Evolutionary conservation across 2,888 invertebrate genomes (phyloP), one percentile per base, ranked within the genome.

Genomic region (Anoplius nigerrimus): DNA sequence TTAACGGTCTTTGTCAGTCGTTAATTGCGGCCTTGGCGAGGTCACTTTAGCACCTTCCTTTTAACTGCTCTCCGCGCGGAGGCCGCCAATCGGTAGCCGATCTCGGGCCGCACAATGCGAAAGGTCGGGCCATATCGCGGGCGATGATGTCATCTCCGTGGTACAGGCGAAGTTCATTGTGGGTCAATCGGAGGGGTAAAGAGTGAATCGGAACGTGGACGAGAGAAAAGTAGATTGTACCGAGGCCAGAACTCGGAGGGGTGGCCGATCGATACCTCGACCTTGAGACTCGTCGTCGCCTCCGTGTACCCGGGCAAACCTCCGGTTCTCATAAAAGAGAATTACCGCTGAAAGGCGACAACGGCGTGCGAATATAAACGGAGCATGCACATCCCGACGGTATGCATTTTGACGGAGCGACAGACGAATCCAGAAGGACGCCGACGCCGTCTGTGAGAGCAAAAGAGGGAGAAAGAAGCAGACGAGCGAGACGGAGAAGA

Each of bases 241-340:
- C 55, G 53, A 67, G 64, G 22, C 15, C n/a, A 63, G 63, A 62
- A 48, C 45, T 16, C 56, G 58, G 58, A 51, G 63, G 68, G 75
- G 60, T 74, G 74, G 27, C 64, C 67, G 75, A 80, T 79, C 78
- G 78, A 79, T 79, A 73, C 61, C 53, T n/a, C 71, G 80, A 80
- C 78, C 78, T 79, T 79, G 78, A 79, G 78, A 80, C 78, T 71
- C 71, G 64, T 62, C 67, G 78, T 69, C 78, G 78, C 80, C 78
- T 78, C 72, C 51, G 64, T 70, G 65, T 69, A 67, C 55, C 62
- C 80, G 66, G 67, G 63, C 64, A 71, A 34, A 74, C 74, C 78
- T 71, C 70, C 63, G 72, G 43, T 78, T 75, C 75, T 78, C 78
- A 53, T 78, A 78, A 80, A 80, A 62, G 65, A 63, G 75, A 75